Base-by-base conservation (phyloP, 2,113 vertebrate species). In the Hemichromis elongatus region DNA sequence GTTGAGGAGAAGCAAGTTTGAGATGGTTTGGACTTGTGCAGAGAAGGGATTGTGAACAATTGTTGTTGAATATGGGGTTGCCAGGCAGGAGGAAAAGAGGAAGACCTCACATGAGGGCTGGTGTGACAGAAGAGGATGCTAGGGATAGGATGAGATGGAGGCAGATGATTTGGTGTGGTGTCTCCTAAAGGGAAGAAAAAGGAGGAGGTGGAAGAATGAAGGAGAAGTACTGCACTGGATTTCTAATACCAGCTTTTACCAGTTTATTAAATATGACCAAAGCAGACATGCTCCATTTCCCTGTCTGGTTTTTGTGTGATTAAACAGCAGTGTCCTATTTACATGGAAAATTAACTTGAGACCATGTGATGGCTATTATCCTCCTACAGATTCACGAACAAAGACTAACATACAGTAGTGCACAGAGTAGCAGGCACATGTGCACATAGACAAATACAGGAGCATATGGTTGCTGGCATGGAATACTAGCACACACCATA, bases 281-380 rank as follows among this genome's bases (percentile, higher is more conserved):
- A 95, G 95, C 94, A 97, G 96, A 93, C 92, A 93, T 92, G 84
- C 75, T 86, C 59, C 77, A 83, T 91, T 90, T 90, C 81, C 81
- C 86, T 78, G 66, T 88, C 66, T 86, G 82, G 0, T 95, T 95
- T 96, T 87, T 96, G 96, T 96, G 95, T 98, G 98, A 98, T 99
- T 99, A 99, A 97, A 97, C 96, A 96, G 96, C 94, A 96, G 97
- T 93, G 96, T 97, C 97, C 97, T 98, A 97, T 98, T 98, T 98
- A 98, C 98, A 99, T 97, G 97, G 97, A 96, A 98, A 98, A 99
- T 98, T 97, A 99, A 97, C 96, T 87, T 89, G 95, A 96, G 86
- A 96, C 96, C 97, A 96, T 96, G 96, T 97, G 97, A 97, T 96
- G 96, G 95, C 96, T 97, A 95, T 94, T 94, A 95, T 95, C 89